Conservation (phyloP, 2,797 vertebrate genomes). For the Catostomus latipinnis region DNA sequence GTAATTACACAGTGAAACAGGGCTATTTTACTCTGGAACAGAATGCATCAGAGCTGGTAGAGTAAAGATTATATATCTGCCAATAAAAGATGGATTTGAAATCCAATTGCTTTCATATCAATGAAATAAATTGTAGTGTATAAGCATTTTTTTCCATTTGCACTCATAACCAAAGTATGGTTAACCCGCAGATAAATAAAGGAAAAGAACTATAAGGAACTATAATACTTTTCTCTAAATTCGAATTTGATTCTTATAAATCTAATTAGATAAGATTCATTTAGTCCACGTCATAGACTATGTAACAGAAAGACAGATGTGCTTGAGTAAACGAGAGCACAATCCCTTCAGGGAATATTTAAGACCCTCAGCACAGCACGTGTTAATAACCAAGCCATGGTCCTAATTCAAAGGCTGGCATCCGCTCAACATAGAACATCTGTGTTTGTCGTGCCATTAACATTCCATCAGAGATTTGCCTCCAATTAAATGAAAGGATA, state of each 20-base stretch:
- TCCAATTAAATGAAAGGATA: not conserved
- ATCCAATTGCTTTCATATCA: no score
- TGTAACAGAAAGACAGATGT: slow-evolving; percentile 2
- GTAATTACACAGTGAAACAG: no score
- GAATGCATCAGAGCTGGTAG: no score
- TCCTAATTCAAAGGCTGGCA: not conserved
- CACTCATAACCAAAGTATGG: not conserved
- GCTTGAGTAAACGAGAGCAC: not conserved
- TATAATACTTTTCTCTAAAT: not conserved
- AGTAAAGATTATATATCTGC: no score
- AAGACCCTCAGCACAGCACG: slow-evolving; percentile 14
- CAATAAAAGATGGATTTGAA: no score
- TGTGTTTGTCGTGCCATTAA: slow-evolving; percentile 27
- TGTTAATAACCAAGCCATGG: slow-evolving; percentile 28
- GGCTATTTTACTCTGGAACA: no score
- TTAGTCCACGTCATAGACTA: not conserved
- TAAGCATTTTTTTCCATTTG: not conserved
- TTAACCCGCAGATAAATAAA: not conserved
- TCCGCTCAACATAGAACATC: slow-evolving; percentile 39
- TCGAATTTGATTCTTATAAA: not conserved
- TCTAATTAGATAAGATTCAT: not conserved
- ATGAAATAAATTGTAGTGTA: no score
- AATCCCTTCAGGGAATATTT: slow-evolving; percentile 33
- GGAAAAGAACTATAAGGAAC: not conserved
- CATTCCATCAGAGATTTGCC: slow-evolving; percentile 17